phyloP scores from a whole-genome alignment of 2,888 invertebrate species.

The Ennomos erosarius region DNA sequence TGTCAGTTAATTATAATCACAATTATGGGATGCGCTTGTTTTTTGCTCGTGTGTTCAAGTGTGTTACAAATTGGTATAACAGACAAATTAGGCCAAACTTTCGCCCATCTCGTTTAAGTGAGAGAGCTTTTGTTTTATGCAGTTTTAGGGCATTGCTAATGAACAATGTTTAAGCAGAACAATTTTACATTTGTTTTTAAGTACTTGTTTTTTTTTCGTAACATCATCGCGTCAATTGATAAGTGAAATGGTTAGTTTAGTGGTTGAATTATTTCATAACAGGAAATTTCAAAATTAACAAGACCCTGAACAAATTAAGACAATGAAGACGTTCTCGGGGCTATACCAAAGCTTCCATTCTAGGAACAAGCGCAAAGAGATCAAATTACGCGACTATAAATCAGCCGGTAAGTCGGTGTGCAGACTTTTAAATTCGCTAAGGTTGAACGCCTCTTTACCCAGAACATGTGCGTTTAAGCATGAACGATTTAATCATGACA shows the following conservation, averaged over 20 bases:
- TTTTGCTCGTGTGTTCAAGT: constrained; percentile 33
- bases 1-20: constrained; percentile 40
- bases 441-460: constrained; percentile 62
- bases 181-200: too few species aligned
- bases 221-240: too few species aligned
- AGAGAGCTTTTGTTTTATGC: constrained; percentile 3
- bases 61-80: constrained; percentile 20
- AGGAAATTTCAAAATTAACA: too few species aligned
- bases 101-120: constrained; percentile 4
- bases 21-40: constrained; percentile 32
- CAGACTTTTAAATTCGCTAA: constrained; percentile 66
- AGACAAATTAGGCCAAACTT: constrained; percentile 21
- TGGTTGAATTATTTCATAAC: too few species aligned
- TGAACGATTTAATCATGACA: constrained; percentile 66
- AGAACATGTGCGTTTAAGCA: constrained; percentile 61
- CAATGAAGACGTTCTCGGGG: constrained; percentile 39
- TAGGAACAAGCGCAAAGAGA: constrained; percentile 50
- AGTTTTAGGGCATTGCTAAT: background rate
- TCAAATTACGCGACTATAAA: constrained; percentile 62
- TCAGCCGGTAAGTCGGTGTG: constrained; percentile 54
- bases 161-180: too few species aligned
- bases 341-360: constrained; percentile 39
- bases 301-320: constrained; percentile 45
- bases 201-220: too few species aligned
- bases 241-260: too few species aligned